These are phyloP conservation scores for Acrobasis suavella DNA, from an alignment of 2,888 invertebrate species.

Conservation along the genomic window DNA sequence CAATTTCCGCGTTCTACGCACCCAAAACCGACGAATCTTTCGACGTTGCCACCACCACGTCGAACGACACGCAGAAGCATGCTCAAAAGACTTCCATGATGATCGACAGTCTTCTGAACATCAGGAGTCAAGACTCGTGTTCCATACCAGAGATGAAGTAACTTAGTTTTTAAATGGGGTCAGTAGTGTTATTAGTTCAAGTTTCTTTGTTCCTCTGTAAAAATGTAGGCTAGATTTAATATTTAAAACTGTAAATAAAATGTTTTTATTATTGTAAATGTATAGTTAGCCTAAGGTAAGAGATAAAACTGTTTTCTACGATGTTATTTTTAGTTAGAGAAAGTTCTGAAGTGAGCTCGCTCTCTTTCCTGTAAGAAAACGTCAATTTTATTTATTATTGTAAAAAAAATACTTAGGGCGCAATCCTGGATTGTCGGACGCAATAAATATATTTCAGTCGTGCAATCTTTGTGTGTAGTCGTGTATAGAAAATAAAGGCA, in stretches of 20 bases:
- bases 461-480: constrained; percentile 70
- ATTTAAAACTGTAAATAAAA: constrained; percentile 79
- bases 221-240: constrained; percentile 67
- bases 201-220: constrained; percentile 80
- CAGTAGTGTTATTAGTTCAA: constrained; percentile 74
- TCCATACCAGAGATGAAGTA: constrained; percentile 62
- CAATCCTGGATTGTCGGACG: constrained; percentile 43
- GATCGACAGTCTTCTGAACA: constrained; percentile 72
- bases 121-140: constrained; percentile 64
- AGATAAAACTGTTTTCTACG: constrained; percentile 66
- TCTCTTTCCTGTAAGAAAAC: constrained; percentile 31
- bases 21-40: constrained; percentile 61
- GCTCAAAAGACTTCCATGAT: constrained; percentile 69
- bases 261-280: constrained; percentile 78
- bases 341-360: constrained; percentile 18
- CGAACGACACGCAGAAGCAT: constrained; percentile 60
- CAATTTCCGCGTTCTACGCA: constrained; percentile 74
- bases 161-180: constrained; percentile 55
- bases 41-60: constrained; percentile 48
- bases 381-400: constrained; percentile 34
- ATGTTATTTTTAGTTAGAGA: constrained; percentile 28
- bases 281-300: constrained; percentile 60
- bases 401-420: constrained; percentile 37
- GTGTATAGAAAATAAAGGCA: constrained; percentile 41
- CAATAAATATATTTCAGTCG: constrained; percentile 58